Conservation (phyloP, 2,113 vertebrate genomes). For the Gasterosteus nipponicus region DNA sequence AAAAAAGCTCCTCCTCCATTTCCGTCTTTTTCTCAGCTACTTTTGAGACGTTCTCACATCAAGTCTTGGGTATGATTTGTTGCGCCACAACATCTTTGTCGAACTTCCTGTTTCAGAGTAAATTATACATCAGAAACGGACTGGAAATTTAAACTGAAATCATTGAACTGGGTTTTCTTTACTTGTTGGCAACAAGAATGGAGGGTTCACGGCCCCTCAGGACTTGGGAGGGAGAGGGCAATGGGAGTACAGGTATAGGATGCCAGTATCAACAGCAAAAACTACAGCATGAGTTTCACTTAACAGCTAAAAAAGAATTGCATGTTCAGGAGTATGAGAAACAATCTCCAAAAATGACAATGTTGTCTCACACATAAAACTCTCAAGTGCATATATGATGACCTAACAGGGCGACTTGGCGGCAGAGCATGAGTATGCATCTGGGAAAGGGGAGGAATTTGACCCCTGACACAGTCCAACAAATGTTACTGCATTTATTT, state of each 20-base stretch:
- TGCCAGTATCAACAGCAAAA: constrained; percentile 8
- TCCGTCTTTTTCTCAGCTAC: neutral
- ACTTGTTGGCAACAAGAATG: constrained; percentile 1
- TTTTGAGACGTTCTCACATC: neutral
- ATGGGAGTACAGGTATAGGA: neutral
- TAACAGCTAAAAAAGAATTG: constrained; percentile 13
- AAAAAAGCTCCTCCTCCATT: constrained; percentile 7
- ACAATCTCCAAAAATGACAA: constrained; percentile 52
- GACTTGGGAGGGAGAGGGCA: constrained; percentile 3
- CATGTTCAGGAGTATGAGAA: constrained; percentile 49
- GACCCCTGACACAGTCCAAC: constrained; percentile 73
- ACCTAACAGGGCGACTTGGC: constrained; percentile 59
- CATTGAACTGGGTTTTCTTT: constrained; percentile 8
- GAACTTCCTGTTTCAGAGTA: neutral
- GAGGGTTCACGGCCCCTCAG: neutral
- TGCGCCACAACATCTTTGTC: neutral
- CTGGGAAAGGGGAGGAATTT: constrained; percentile 74
- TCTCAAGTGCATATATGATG: constrained; percentile 56
- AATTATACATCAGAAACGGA: neutral
- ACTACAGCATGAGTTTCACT: constrained; percentile 8
- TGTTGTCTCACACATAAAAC: constrained; percentile 71
- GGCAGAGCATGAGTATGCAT: constrained; percentile 65
- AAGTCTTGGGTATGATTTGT: neutral
- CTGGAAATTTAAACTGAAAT: constrained; percentile 3
- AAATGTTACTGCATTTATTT: constrained; percentile 73